Evolutionary conservation across 2,888 invertebrate genomes (phyloP).

Genomic region (Sphaeridia pumilis): DNA sequence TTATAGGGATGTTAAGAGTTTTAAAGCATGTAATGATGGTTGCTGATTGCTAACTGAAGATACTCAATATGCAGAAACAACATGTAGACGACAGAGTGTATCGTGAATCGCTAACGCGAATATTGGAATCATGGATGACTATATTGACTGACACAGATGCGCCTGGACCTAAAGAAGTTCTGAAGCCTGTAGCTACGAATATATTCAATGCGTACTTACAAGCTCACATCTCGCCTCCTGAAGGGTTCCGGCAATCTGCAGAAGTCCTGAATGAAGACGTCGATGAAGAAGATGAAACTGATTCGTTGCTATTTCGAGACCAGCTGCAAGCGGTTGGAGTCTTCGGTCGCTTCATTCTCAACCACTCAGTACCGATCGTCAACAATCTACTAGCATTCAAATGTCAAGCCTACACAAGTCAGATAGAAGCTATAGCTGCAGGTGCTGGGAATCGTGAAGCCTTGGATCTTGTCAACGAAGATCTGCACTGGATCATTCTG

Average conservation of each 20-base stretch:
- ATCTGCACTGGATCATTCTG: slow-evolving; percentile 78
- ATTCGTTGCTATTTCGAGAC: slow-evolving; percentile 53
- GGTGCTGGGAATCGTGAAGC: slow-evolving; percentile 35
- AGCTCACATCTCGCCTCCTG: slow-evolving; percentile 68
- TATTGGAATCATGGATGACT: slow-evolving; percentile 56
- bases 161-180: slow-evolving; percentile 41
- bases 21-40: not conserved
- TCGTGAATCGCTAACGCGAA: slow-evolving; percentile 56
- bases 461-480: slow-evolving; percentile 64
- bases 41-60: slow-evolving; percentile 5
- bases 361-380: slow-evolving; percentile 54
- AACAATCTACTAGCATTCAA: slow-evolving; percentile 47
- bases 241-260: slow-evolving; percentile 48
- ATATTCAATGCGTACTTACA: slow-evolving; percentile 52
- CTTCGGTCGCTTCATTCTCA: slow-evolving; percentile 47
- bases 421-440: slow-evolving; percentile 26
- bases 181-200: slow-evolving; percentile 38
- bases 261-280: slow-evolving; percentile 44
- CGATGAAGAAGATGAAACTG: slow-evolving; percentile 53
- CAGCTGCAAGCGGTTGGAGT: slow-evolving; percentile 61
- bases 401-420: slow-evolving; percentile 29
- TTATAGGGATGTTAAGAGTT: slow-evolving; percentile 21
- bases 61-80: slow-evolving; percentile 23
- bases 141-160: slow-evolving; percentile 44
- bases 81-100: slow-evolving; percentile 44